Conservation (phyloP, 2,797 vertebrate genomes). For the Poecilia picta region DNA sequence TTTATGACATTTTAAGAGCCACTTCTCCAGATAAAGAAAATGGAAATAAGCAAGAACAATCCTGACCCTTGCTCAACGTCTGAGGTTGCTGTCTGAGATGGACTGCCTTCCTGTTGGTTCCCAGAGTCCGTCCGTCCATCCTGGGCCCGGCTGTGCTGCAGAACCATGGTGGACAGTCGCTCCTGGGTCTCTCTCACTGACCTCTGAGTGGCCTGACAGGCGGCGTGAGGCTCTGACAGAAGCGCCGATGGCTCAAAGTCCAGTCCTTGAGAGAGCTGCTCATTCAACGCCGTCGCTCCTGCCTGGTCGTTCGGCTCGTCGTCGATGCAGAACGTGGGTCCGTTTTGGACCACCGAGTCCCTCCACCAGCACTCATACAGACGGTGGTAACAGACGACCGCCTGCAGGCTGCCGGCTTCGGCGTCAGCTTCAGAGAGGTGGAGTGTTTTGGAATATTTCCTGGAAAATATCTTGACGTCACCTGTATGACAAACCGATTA, state of each 20-base stretch:
- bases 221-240: constrained; percentile 86
- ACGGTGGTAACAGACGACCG: constrained; percentile 83
- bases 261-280: background rate
- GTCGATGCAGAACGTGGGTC: background rate
- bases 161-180: constrained; percentile 84
- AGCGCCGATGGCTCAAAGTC: constrained; percentile 72
- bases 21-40: background rate
- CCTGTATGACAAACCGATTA: constrained; percentile 26
- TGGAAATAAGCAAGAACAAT: background rate
- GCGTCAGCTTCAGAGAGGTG: constrained; percentile 62
- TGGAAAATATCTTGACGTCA: constrained; percentile 72
- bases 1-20: background rate
- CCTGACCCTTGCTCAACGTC: constrained; percentile 60
- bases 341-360: background rate
- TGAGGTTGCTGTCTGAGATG: constrained; percentile 6
- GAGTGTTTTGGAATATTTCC: constrained; percentile 68
- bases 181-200: constrained; percentile 83
- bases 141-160: constrained; percentile 78
- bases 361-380: constrained; percentile 92
- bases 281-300: background rate
- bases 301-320: background rate
- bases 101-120: constrained; percentile 15
- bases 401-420: constrained; percentile 84
- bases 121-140: constrained; percentile 11
- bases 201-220: constrained; percentile 82